Percentiles rank a stretch among this genome's conserved stretches.
Conservation (phyloP, 2,113 vertebrate species). For the Ammodytes marinus region DNA sequence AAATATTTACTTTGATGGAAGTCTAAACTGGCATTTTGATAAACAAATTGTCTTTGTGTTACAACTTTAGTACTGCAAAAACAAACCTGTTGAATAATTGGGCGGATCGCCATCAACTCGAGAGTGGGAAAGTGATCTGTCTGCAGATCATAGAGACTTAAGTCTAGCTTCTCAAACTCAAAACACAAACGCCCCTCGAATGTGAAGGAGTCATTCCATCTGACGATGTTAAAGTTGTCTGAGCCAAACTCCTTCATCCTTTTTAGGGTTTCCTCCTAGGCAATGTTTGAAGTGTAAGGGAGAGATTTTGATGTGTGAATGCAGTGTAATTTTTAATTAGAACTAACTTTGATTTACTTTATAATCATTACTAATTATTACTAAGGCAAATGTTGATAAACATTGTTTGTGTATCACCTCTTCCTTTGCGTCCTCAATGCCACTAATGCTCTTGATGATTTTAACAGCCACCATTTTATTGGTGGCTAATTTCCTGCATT, state of each 20-base stretch:
- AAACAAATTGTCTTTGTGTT: background rate
- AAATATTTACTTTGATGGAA: background rate
- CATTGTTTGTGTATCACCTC: background rate
- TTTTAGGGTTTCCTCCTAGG: background rate
- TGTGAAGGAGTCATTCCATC: background rate
- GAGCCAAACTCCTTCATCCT: background rate
- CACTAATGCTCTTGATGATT: rapidly evolving
- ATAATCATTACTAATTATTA: background rate
- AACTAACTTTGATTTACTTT: too few relatives aligned
- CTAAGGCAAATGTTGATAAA: background rate
- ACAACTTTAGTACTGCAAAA: background rate
- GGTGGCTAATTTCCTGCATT: background rate
- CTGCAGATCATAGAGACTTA: background rate
- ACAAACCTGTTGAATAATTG: conserved; percentile 21
- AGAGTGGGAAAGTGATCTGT: background rate
- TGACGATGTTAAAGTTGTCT: conserved; percentile 3
- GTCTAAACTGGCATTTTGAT: background rate
- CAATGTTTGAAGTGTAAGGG: background rate
- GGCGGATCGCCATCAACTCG: background rate
- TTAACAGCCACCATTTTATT: conserved; percentile 35
- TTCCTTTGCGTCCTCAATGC: background rate
- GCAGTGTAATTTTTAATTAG: background rate
- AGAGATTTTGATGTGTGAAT: background rate
- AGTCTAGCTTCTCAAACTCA: conserved; percentile 26
- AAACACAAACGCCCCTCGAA: background rate